These are phyloP conservation scores for Cherax destructor DNA, from an alignment of 1,140 invertebrate genomes.

Conservation along the genomic window DNA sequence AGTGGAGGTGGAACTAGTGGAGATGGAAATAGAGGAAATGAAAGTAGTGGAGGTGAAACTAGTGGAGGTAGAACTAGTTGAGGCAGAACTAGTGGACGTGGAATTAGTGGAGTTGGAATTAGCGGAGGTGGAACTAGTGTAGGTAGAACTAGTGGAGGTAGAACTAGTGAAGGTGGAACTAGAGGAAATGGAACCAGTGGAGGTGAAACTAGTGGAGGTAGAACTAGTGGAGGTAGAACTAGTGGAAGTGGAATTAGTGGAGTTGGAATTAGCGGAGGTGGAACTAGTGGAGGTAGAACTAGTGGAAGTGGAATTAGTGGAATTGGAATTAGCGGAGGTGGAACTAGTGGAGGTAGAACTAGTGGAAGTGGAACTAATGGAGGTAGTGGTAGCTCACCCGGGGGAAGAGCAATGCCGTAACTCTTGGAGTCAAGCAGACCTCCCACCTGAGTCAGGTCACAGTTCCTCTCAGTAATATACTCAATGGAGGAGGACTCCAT, in stretches of 20 bases:
- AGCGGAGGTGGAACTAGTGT: no score
- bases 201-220: no score
- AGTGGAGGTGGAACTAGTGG: background rate
- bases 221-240: no score
- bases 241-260: no score
- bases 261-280: background rate
- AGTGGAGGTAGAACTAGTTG: background rate
- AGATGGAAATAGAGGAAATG: background rate
- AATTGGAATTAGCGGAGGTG: no score
- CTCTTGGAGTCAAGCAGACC: conserved; percentile 93
- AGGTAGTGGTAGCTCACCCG: background rate
- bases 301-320: no score
- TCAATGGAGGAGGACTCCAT: conserved; percentile 82
- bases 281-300: background rate
- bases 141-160: no score
- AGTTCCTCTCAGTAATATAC: conserved; percentile 92
- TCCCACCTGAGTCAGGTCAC: conserved; percentile 92
- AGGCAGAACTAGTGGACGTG: background rate
- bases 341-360: no score
- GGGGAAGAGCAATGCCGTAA: conserved; percentile 86
- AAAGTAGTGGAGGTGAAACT: background rate
- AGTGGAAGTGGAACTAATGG: background rate
- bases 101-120: background rate
- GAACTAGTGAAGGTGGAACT: background rate
- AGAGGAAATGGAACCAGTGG: background rate